A percentile compares a stretch with the other conserved stretches of the same genome.
phyloP scores from a whole-genome alignment of 2,888 invertebrate species.

The Cephus runcator region DNA sequence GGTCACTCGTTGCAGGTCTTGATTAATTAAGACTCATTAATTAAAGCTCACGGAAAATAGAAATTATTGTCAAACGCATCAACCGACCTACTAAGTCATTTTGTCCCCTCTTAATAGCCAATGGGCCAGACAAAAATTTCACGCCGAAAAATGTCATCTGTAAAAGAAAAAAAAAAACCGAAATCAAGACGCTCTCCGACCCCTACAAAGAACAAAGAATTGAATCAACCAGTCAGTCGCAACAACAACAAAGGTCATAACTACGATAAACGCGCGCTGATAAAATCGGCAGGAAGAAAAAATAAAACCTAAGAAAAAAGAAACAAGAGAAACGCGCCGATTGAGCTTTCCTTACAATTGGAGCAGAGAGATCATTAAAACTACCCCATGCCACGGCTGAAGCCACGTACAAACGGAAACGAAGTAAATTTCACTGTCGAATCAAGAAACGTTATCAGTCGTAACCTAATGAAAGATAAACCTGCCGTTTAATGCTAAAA shows the following conservation, averaged over 20 bases:
- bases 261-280: neutral
- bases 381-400: neutral
- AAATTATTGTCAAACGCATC: conserved; percentile 4
- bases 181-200: too few relatives aligned
- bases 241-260: neutral
- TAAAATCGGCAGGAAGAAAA: neutral
- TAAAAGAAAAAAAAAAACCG: too few relatives aligned
- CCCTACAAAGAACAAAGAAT: neutral
- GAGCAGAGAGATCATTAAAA: neutral
- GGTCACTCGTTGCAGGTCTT: conserved; percentile 28
- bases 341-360: neutral
- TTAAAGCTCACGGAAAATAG: conserved; percentile 29
- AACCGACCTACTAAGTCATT: neutral
- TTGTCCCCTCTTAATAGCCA: neutral
- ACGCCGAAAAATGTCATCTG: too few relatives aligned
- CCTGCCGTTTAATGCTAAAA: neutral
- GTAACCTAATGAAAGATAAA: neutral
- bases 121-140: neutral
- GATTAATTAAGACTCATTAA: conserved; percentile 43
- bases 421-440: neutral
- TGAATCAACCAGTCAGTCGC: neutral
- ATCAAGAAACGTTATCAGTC: neutral
- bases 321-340: neutral
- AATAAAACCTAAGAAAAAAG: neutral
- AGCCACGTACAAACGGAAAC: neutral